Evolutionary conservation across 2,113 vertebrate species (phyloP), one percentile per base, ranked within the genome.

Genomic region (Grammatotria lemairii): DNA sequence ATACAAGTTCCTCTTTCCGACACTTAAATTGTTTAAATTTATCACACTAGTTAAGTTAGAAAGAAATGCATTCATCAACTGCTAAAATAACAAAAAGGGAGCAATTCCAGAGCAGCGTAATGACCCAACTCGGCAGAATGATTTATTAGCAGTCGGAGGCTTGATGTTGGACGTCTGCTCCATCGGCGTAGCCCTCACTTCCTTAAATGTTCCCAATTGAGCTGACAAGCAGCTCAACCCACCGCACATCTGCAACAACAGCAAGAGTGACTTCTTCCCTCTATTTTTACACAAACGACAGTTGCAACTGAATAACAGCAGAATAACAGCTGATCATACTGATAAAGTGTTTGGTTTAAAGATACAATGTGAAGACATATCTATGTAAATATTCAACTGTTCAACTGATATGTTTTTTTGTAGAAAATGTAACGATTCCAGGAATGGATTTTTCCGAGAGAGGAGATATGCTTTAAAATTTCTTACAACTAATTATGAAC

Each of bases 161-260:
- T 81, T 42, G 78, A 89, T 26, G 70, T 42, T 88, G 88, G 80
- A 79, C 40, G 81, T 88, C 85, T 9, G 84, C 87, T 85, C 82
- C 88, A 81, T 89, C 87, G 83, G 81, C 78, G 2, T 9, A 21
- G 21, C 78, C 85, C 68, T 57, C 17, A 23, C 81, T 88, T 85
- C 85, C 85, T 68, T 89, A 88, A 91, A 88, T n/a, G 38, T 54
- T 91, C 85, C 87, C 85, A 83, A 86, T 83, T 87, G 90, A 91
- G 87, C 79, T 9, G 51, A 89, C 78, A 21, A 81, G 73, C 54
- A 4, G 33, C 81, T 17, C 81, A 7, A 79, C 38, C 80, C 80
- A 31, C 49, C 35, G 26, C 65, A 19, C 85, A 92, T 83, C 83
- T 89, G 68, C 54, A 85, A 51, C 11, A 38, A 12, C 40, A 2